Evolutionary conservation across 64 coral and sea anemone species (phyloP), one percentile per base, ranked within the genome.

Genomic region (Stylophora pistillata): DNA sequence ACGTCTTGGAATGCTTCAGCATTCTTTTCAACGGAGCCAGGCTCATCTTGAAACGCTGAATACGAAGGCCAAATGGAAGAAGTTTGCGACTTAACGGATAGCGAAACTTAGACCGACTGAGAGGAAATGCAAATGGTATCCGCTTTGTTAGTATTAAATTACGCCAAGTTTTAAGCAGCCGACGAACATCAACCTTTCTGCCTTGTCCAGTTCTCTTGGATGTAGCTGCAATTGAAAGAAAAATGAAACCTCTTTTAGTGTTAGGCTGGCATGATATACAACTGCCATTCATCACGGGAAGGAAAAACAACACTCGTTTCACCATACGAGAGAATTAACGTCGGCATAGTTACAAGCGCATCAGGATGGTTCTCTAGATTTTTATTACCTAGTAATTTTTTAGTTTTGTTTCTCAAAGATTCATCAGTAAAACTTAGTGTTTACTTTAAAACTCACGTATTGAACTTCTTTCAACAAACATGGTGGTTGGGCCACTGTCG

Each of bases 41-140:
- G 34, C 60, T 64, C 69, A 84, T 53, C 65, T 84, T 68, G 18
- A 69, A 84, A 32, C 62, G 62, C 15, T 69, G 80, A 69, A 84
- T 84, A 25, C 80, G 80, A n/a, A 84, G 69, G 23, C 61, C 62
- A 9, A 84, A 64, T 69, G 80, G 80, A 70, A 70, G 26, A 69
- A 53, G 11, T 13, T 47, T 60, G 10, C 16, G 59, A 18, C 58
- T 23, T 23, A 64, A 23, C 52, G 58, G 31, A 3, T 1, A 82
- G 9, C 29, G 31, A 17, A 16, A 53, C 28, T 25, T 20, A 7
- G 37, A 23, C 18, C 6, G 41, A 16, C 73, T 34, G 23, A 63
- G 17, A 53, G 60, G 32, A 53, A 41, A 33, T 11, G 25, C 11
- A 15, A 6, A 21, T 0, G 13, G 80, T 18, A 63, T 9, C 37